Percentiles rank a stretch among this genome's conserved stretches.
Conservation (phyloP, 1,140 invertebrate species). For the Brachionus manjavacas region DNA sequence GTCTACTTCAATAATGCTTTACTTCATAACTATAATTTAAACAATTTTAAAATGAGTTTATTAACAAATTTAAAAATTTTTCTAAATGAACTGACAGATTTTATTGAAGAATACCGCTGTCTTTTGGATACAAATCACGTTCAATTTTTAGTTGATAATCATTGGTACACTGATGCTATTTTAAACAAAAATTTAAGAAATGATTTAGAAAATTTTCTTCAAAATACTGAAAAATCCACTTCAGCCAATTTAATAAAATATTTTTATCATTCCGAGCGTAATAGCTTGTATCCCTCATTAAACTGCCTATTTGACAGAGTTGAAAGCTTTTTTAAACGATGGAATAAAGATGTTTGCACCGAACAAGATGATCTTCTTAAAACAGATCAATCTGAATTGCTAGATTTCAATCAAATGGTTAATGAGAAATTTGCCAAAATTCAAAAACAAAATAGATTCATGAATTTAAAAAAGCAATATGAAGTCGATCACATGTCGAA, state of each 20-base stretch:
- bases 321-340: not conserved
- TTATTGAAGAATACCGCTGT: not conserved
- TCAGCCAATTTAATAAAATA: slow-evolving; percentile 27
- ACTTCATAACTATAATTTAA: not conserved
- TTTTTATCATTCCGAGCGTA: not conserved
- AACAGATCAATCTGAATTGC: not conserved
- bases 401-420: not conserved
- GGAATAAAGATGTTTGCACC: not conserved
- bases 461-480: slow-evolving; percentile 31
- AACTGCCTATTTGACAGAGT: not conserved
- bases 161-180: slow-evolving; percentile 6
- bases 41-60: not conserved
- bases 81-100: not conserved
- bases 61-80: not conserved
- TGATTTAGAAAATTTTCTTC: slow-evolving; percentile 12
- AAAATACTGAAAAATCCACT: not conserved
- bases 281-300: not conserved
- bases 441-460: slow-evolving; percentile 37
- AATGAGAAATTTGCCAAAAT: slow-evolving; percentile 26
- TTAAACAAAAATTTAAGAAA: not conserved
- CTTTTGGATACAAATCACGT: slow-evolving; percentile 31
- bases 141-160: slow-evolving; percentile 39
- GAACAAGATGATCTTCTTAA: not conserved
- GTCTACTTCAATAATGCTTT: too few species aligned
- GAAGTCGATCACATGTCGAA: slow-evolving; percentile 39